Evolutionary conservation across 1,140 invertebrate genomes (phyloP), one percentile per base, ranked within the genome.

Genomic region (Araneus ventricosus): DNA sequence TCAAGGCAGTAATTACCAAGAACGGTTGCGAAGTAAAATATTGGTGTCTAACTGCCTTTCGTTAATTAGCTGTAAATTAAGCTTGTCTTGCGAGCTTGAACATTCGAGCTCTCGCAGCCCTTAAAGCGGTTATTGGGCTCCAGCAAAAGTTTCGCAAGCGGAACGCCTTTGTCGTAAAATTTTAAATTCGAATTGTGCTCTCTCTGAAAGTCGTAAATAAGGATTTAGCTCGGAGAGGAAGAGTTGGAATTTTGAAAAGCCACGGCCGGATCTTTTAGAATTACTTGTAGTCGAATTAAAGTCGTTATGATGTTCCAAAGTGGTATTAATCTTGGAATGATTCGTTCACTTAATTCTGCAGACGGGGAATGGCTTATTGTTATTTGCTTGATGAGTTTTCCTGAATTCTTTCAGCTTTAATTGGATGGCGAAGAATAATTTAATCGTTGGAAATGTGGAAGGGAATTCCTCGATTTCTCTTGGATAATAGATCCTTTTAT

Each of bases 61-160:
- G 70, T 52, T 89, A 89, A 89, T 89, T 89, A 89, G 88, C 88
- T 79, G 88, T 89, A 89, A 89, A 89, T 89, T 89, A 89, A 89
- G 88, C 88, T n/a, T 88, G 86, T 37, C 88, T 79, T 52, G n/a
- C n/a, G 34, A 75, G 70, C 17, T 20, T 4, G 70, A 20, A 34
- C 30, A 4, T 52, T 52, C 45, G 45, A 52, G 63, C 22, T 61
- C 4, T 63, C 2, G 87, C 61, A 37, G 27, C 61, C 24, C 59
- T 52, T 82, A 82, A 82, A 41, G n/a, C 37, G 37, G 80, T 37
- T 75, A 37, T 34, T 75, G 30, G 20, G 70, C 7, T 20, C 10
- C 34, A 14, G 70, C 27, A 75, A 75, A 75, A 75, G 70, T 75
- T 75, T 75, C 70, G 30, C 70, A 75, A 75, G 63, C 70, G 30